Conservation (phyloP, 2,113 vertebrate genomes). For the Cephalopholis sonnerati region DNA sequence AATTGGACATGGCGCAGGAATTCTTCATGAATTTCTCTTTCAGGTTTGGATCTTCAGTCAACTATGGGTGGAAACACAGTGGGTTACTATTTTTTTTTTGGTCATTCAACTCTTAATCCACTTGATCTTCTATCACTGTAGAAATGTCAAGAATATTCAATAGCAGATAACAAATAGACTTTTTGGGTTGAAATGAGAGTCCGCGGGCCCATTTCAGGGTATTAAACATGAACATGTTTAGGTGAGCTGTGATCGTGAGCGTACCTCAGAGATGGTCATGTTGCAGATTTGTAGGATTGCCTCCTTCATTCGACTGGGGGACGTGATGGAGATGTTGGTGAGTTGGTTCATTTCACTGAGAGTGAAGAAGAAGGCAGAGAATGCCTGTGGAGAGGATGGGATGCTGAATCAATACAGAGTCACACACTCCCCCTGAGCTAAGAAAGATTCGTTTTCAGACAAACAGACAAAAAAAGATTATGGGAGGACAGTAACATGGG, state of each 20-base stretch:
- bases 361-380: no score
- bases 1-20: conserved; percentile 82
- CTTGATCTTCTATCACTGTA: neutral
- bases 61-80: conserved; percentile 52
- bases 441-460: no score
- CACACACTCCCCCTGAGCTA: no score
- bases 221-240: neutral
- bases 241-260: neutral
- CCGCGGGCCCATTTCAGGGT: no score
- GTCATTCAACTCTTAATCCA: neutral
- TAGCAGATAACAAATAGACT: neutral
- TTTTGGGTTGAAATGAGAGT: no score
- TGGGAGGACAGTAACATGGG: no score
- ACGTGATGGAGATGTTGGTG: no score
- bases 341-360: no score
- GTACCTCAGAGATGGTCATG: conserved; percentile 86
- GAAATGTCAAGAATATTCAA: neutral
- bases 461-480: no score
- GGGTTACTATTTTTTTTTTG: neutral
- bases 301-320: conserved; percentile 69
- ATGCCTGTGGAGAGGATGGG: no score
- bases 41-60: conserved; percentile 41
- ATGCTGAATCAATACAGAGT: no score
- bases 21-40: conserved; percentile 72
- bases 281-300: conserved; percentile 83